Evolutionary conservation across 2,888 invertebrate genomes (phyloP), one percentile per base, ranked within the genome.

Genomic region (Cetonia aurata): DNA sequence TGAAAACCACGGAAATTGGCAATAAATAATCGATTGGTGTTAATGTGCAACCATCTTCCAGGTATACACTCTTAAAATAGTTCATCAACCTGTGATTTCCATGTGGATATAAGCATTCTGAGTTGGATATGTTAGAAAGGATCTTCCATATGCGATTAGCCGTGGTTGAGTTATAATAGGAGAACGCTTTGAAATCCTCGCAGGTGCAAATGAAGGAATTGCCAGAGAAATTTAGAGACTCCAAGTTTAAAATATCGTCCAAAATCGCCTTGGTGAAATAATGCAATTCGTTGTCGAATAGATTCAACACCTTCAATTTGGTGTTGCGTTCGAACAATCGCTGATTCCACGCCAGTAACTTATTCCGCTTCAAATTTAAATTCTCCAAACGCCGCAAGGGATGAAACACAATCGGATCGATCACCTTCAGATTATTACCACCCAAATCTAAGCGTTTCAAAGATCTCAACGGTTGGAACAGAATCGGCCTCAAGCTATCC

Each of bases 151-250:
- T 50, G 13, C n/a, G 53, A 25, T 42, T 1, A 3, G 56, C n/a
- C 1, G 2, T 15, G n/a, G 33, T 59, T 13, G 13, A n/a, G 33
- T 62, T 52, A 33, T 44, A 52, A 44, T 13, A 10, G 8, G 50
- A 42, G 12, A 86, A 83, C 55, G 81, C 80, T 75, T 85, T 85
- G 84, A 87, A 86, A 0, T 84, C 81, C 46, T 77, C 81, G 72
- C 89, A 89, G 72, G 88, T 87, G 75, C 90, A 90, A 19, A 84
- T 82, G 72, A 89, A 87, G 1, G 88, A 84, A 79, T 90, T 90
- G 37, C 86, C 82, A 79, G 84, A 84, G 4, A 89, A 73, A 71
- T 88, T 85, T 25, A 90, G 82, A 55, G 82, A 78, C 0, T 84
- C 75, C 9, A 89, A 79, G 72, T 84, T 86, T 41, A 81, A 80